Base-by-base conservation (phyloP, 2,888 invertebrate species). In the Drosophila cognata region DNA sequence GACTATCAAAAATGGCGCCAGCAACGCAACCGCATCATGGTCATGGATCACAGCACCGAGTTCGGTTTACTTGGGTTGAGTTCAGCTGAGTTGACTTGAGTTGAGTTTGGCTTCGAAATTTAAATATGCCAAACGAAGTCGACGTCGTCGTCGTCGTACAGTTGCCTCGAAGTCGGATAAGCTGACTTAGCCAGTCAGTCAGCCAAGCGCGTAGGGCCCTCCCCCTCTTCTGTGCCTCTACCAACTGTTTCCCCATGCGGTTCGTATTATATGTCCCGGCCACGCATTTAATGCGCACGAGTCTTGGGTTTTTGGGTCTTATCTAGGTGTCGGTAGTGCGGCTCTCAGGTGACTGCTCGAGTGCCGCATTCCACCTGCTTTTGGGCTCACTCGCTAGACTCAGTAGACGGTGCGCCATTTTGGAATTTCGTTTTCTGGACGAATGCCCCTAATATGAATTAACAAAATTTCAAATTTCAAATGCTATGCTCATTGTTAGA, bases 341-440 rank as follows among this genome's bases (percentile, higher is more conserved):
- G 51, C 43, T 65, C 66, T 70, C 71, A 74, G 72, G 70, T 81
- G 66, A 46, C 60, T 79, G 74, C 46, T 67, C 70, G 35, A 67
- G 56, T 69, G 78, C 74, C 73, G 71, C 71, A 81, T 85, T 88
- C 82, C 86, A 86, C 88, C 86, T 84, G 86, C 84, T 56, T 38
- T 28, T 38, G 36, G 25, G 71, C 69, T 59, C 59, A 61, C 63
- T 56, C 21, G 46, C 10, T n/a, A 21, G 46, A 21, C 46, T 46
- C 21, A 7, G 46, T 46, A 46, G 46, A 46, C 62, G 35, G 51
- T 59, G 63, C 79, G 83, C 82, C 84, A 86, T 87, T 89, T 87
- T 85, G 69, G 81, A 88, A 85, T 85, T 85, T 88, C 74, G 87
- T 86, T 87, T 87, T 87, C 89, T 87, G 87, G 89, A 84, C 87